These are phyloP conservation scores for Aphelocoma californica DNA, from an alignment of 2,797 vertebrate genomes.

Conservation along the genomic window DNA sequence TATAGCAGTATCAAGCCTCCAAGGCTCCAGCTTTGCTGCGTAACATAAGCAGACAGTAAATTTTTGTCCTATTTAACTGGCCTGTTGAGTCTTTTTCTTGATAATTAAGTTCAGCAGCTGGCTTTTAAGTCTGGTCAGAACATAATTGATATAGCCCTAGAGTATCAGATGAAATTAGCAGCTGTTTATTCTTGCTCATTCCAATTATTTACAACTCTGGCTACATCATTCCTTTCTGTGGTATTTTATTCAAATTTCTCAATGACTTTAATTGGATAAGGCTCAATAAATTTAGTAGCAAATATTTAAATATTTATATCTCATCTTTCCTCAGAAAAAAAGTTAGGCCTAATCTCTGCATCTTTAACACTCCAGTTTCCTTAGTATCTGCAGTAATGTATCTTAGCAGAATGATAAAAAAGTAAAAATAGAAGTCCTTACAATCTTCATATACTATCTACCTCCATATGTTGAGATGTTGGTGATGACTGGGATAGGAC, in stretches of 20 bases:
- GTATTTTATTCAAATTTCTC: not conserved
- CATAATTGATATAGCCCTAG: not conserved
- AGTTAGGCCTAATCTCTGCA: not conserved
- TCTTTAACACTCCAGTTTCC: not conserved
- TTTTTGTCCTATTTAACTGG: not conserved
- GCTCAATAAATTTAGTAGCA: not conserved
- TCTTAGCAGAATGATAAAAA: not conserved
- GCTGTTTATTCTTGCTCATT: not conserved
- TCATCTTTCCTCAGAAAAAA: not conserved
- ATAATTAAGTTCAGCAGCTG: not conserved
- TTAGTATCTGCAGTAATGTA: not conserved
- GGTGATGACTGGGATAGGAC: not conserved
- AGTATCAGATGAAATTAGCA: not conserved
- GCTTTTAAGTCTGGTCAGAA: not conserved
- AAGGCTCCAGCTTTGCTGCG: not conserved
- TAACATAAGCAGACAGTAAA: not conserved
- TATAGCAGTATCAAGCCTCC: not conserved
- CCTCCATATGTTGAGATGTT: not conserved
- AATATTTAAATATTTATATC: not conserved
- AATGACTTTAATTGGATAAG: not conserved
- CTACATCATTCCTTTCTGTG: not conserved
- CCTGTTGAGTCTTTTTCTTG: not conserved
- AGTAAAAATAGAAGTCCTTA: not conserved
- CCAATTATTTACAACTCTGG: not conserved
- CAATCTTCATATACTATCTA: not conserved